A percentile compares a stretch with the other conserved stretches of the same genome.
Evolutionary conservation across 1,140 invertebrate species (phyloP).

Genomic region (Heliconius hermathena): DNA sequence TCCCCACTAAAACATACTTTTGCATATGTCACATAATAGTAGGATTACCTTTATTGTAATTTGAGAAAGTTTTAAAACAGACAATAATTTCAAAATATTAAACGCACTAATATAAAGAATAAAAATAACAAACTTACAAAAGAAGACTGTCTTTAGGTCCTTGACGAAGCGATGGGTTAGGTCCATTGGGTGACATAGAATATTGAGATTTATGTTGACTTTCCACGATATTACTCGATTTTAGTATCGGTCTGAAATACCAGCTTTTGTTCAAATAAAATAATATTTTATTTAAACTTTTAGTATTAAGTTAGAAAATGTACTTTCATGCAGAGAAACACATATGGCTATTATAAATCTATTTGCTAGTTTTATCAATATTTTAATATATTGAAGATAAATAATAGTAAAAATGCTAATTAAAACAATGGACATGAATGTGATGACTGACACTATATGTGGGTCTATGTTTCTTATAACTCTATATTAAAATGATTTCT

Average conservation of each 20-base stretch:
- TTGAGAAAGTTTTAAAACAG: too few species aligned
- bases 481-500: not conserved
- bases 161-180: slow-evolving; percentile 57
- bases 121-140: slow-evolving; percentile 51
- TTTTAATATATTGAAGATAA: slow-evolving; percentile 17
- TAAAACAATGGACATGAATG: slow-evolving; percentile 36
- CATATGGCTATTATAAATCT: not conserved
- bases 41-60: too few species aligned
- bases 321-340: not conserved
- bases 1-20: slow-evolving; percentile 38
- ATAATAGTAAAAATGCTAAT: slow-evolving; percentile 36
- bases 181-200: slow-evolving; percentile 48
- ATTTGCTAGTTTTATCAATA: slow-evolving; percentile 20
- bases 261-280: not conserved
- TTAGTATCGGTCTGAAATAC: slow-evolving; percentile 65
- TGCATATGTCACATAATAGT: too few species aligned
- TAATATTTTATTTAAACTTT: not conserved
- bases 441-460: slow-evolving; percentile 25
- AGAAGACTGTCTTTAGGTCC: slow-evolving; percentile 66
- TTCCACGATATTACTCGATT: slow-evolving; percentile 51
- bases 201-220: slow-evolving; percentile 65
- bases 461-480: not conserved
- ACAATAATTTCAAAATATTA: not conserved
- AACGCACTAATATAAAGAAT: too few species aligned
- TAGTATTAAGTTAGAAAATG: not conserved